Evolutionary conservation across 2,888 invertebrate genomes (phyloP), one percentile per base, ranked within the genome.

Genomic region (Xanthia icteritia): DNA sequence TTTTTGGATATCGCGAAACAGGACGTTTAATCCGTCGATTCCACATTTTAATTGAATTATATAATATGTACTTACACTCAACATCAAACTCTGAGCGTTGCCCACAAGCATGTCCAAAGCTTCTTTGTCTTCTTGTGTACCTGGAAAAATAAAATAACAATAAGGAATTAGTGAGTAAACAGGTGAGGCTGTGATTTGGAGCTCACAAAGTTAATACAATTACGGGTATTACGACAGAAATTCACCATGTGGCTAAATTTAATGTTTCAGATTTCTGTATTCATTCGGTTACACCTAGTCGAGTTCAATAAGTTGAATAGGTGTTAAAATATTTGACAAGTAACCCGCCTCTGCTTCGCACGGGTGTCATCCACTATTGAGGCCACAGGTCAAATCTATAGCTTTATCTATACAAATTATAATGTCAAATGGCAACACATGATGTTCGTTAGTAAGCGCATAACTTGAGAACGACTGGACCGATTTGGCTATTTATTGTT

Each of bases 31-130:
- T 56, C 27, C 27, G 58, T 27, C 13, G 5, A 27, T 27, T 56
- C 15, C 15, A 27, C 15, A 58, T 27, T 58, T 58, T 15, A 15
- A 58, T 27, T 15, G 15, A 15, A 63, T 56, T 17, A n/a, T n/a
- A 13, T 13, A 5, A 17, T 78, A 39, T 39, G 39, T 39, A 96
- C 97, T 96, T 92, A 97, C 99, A 86, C 99, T 99, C 94, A 99
- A 99, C 99, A 99, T 99, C 82, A 99, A 97, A 93, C 99, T 99
- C 95, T 99, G 99, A 5, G 99, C 99, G 95, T 99, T 99, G 79
- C 99, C 99, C 54, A 99, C 99, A 89, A 99, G 96, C 99, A 99
- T 99, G 93, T 99, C 99, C 77, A 99, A 99, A 0, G 99, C 99
- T 95, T 99, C 99, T 89, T 99, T 98, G 94, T 99, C 99, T 94